A percentile compares a stretch with the other conserved stretches of the same genome.
Conservation (phyloP, 2,888 invertebrate species). For the Drosophila histrio region DNA sequence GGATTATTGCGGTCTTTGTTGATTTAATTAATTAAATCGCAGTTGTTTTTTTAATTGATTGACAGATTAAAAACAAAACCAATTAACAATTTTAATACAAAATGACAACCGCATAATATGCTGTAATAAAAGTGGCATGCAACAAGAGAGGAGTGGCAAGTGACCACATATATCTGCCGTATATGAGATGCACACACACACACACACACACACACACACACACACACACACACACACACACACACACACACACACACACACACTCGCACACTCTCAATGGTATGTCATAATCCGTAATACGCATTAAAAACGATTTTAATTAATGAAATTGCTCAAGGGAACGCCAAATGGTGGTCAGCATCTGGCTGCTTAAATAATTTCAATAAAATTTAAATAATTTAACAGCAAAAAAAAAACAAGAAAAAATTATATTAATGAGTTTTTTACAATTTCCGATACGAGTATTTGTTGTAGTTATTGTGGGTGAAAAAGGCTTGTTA, state of each 20-base stretch:
- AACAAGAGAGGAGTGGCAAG: constrained; percentile 19
- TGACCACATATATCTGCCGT: constrained; percentile 23
- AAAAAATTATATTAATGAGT: constrained; percentile 9
- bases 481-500: background rate
- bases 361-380: constrained; percentile 29
- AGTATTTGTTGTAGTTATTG: background rate
- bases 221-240: constrained; percentile 17
- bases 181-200: constrained; percentile 1
- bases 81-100: constrained; percentile 82
- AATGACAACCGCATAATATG: constrained; percentile 81
- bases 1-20: constrained; percentile 79
- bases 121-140: constrained; percentile 71
- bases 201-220: constrained; percentile 14
- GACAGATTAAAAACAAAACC: constrained; percentile 82
- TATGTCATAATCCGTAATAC: constrained; percentile 79
- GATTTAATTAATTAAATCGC: constrained; percentile 81
- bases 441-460: background rate
- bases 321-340: constrained; percentile 72
- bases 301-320: constrained; percentile 78
- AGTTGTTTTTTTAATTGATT: constrained; percentile 81
- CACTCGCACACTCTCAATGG: constrained; percentile 39
- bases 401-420: background rate
- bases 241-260: constrained; percentile 10
- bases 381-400: constrained; percentile 18
- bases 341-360: constrained; percentile 25